Base-by-base conservation (phyloP, 2,888 invertebrate genomes). In the Ceraclea dissimilis region DNA sequence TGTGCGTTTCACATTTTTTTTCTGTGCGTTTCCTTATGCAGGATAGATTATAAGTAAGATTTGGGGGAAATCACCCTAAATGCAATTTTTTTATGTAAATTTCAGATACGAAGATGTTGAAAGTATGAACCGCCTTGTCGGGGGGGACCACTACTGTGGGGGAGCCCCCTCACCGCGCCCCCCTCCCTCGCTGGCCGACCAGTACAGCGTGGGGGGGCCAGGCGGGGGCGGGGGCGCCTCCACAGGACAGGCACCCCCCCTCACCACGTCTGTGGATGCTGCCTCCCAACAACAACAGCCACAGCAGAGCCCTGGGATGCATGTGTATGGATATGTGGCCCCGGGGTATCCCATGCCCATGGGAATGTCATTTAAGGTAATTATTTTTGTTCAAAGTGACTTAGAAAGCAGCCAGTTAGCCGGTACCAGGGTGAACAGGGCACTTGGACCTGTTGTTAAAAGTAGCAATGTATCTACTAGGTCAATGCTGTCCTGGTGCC, bases 81-180 rank as follows among this genome's bases (percentile, higher is more conserved):
- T n/a, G n/a, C n/a, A n/a, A n/a, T n/a, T n/a, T n/a, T n/a, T n/a
- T n/a, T n/a, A n/a, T 39, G 5, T 39, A 13, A 2, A 39, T 20
- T 58, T 1, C 61, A 78, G 78, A 69, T 78, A 78, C 65, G 78
- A 78, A 65, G 78, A 78, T 58, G 74, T 76, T 0, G 72, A 76
- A 16, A 76, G 76, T 0, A 64, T 77, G 53, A 77, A 76, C 65
- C 75, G 76, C 64, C 66, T 78, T 2, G 77, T 57, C 48, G 49
- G 52, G 43, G 48, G 57, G 46, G 57, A 60, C 22, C 77, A 77
- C 62, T 78, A 77, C 66, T 76, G 76, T 61, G 59, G 59, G 18
- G 76, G 77, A 64, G 76, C 46, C 6, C 46, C 46, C 16, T 46
- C 77, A 63, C 76, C 60, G 2, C 49, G 59, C 2, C 62, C 46